A percentile compares a stretch with the other conserved stretches of the same genome.
phyloP scores from a whole-genome alignment of 2,888 invertebrate species.

The Orthosia gothica region DNA sequence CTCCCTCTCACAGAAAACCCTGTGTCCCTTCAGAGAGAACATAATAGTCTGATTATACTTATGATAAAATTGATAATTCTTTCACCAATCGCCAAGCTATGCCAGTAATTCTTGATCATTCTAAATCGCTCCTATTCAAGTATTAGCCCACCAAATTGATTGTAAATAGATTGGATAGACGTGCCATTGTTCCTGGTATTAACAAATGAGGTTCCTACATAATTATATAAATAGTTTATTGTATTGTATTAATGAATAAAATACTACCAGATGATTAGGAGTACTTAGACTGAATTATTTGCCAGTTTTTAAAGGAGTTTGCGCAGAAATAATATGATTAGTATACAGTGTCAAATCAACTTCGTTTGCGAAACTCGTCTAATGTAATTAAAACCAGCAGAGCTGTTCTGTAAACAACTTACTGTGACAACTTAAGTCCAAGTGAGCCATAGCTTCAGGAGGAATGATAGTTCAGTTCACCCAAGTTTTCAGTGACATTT shows the following conservation, averaged over 20 bases:
- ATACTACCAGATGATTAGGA: background rate
- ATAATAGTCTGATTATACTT: too few relatives aligned
- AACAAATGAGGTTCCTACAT: constrained; percentile 44
- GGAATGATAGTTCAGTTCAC: too few relatives aligned
- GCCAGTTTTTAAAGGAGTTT: background rate
- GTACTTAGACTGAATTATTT: background rate
- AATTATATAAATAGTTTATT: constrained; percentile 37
- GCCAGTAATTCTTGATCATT: background rate
- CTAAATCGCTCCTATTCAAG: constrained; percentile 17
- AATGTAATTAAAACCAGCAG: too few relatives aligned
- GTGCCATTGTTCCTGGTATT: constrained; percentile 45
- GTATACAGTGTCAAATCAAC: background rate
- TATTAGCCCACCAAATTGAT: constrained; percentile 46
- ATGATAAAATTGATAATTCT: background rate
- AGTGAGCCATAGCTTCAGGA: too few relatives aligned
- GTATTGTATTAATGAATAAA: background rate
- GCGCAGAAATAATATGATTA: background rate
- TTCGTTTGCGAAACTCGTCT: background rate
- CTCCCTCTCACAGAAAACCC: too few relatives aligned
- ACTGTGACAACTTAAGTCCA: too few relatives aligned
- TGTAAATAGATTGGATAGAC: constrained; percentile 33
- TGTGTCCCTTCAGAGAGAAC: too few relatives aligned
- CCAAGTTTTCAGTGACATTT: too few relatives aligned
- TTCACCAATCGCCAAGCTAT: background rate
- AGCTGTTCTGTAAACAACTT: too few relatives aligned